Percentiles rank a stretch among this genome's conserved stretches.
These are phyloP conservation scores for Myanophis thanlyinensis DNA, from an alignment of 2,113 vertebrate species.

Conservation along the genomic window DNA sequence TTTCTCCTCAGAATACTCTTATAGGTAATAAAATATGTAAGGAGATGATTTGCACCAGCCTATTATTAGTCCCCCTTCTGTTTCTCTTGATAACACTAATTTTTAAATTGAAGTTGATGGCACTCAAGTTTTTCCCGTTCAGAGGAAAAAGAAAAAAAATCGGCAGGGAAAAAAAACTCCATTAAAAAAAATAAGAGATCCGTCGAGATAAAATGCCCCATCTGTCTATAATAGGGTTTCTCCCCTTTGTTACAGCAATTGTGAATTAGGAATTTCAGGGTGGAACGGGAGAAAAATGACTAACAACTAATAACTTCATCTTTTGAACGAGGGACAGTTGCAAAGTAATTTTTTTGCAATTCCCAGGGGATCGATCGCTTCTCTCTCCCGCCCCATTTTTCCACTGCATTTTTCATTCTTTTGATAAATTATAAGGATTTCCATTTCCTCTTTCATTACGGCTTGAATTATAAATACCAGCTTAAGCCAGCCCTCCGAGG, in stretches of 20 bases:
- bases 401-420: constrained; percentile 10
- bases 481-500: constrained; percentile 5
- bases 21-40: not conserved
- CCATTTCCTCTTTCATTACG: constrained; percentile 24
- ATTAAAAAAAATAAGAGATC: not conserved
- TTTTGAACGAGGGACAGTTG: not conserved
- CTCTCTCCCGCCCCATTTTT: not conserved
- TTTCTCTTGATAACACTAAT: constrained; percentile 12
- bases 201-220: not conserved
- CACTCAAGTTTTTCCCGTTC: not conserved
- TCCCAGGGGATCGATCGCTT: not conserved
- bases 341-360: constrained; percentile 14
- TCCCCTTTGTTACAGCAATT: not conserved
- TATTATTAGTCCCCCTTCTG: constrained; percentile 2
- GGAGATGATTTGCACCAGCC: constrained; percentile 5
- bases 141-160: not conserved
- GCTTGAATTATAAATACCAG: constrained; percentile 25
- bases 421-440: constrained; percentile 18
- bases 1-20: not conserved
- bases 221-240: not conserved
- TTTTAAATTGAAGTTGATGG: constrained; percentile 17
- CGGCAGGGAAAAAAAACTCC: not conserved
- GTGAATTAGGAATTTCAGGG: constrained; percentile 15
- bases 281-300: constrained; percentile 1
- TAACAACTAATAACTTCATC: constrained; percentile 19